Evolutionary conservation across 2,888 invertebrate genomes (phyloP), one percentile per base, ranked within the genome.

Genomic region (Gibbula magus): DNA sequence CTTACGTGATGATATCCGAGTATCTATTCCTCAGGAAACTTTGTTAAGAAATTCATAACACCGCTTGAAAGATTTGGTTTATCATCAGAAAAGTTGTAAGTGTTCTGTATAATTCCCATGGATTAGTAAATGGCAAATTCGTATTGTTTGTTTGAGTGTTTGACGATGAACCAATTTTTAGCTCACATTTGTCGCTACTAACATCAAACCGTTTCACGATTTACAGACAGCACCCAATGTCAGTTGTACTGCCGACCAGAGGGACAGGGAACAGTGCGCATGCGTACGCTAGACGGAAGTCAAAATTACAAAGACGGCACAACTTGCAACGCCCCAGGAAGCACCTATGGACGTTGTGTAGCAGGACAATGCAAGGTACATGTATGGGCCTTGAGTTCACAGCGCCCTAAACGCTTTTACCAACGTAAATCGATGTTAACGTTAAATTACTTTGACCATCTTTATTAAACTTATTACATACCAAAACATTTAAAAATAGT

Each of bases 361-460:
- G 29, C 66, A 2, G 90, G 89, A 29, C 81, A 79, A 13, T 90
- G 90, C 75, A 79, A 82, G 86, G 90, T 89, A 81, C 54, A 81
- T n/a, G n/a, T n/a, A n/a, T n/a, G n/a, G n/a, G n/a, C n/a, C n/a
- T n/a, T n/a, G n/a, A n/a, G n/a, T n/a, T n/a, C n/a, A n/a, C n/a
- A n/a, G n/a, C n/a, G 56, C 35, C 35, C 35, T 35, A 5, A 3
- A 35, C 3, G 35, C 35, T 5, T 52, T 18, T 18, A 39, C 7
- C 4, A n/a, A 45, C n/a, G 25, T 52, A 8, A 29, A n/a, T 16
- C 22, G 61, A 39, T 61, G 20, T 25, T 25, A 35, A 29, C 4
- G 45, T 8, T n/a, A 20, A 25, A 52, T 16, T 70, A 20, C n/a
- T 39, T 16, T 29, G 13, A 29, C 8, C 29, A 10, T 29, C 70